These are phyloP conservation scores for Nasonovia ribisnigri DNA, from an alignment of 2,888 invertebrate species.

Conservation along the genomic window DNA sequence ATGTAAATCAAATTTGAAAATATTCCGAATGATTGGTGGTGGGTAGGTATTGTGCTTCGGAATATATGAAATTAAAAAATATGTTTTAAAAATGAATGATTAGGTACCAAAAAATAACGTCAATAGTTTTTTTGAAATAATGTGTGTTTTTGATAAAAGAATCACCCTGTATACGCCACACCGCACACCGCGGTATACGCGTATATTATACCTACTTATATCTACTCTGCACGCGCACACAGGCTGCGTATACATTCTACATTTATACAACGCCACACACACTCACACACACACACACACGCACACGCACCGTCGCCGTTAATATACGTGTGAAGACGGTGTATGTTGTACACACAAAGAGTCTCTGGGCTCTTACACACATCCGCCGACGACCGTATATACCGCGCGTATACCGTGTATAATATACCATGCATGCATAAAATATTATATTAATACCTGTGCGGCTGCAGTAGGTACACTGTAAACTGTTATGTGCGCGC, in stretches of 20 bases:
- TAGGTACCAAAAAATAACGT: background rate
- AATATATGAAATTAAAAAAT: background rate
- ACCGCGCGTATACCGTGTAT: constrained; percentile 2
- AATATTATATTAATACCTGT: background rate
- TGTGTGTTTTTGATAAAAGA: background rate
- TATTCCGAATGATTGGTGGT: background rate
- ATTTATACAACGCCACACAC: background rate
- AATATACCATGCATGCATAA: background rate
- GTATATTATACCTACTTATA: background rate
- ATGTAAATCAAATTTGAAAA: background rate
- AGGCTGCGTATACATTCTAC: background rate
- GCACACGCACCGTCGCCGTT: constrained; percentile 1
- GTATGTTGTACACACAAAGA: constrained; percentile 16
- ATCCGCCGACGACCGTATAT: constrained; percentile 6
- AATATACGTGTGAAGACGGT: constrained; percentile 58
- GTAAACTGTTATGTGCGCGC: background rate
- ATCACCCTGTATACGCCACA: background rate
- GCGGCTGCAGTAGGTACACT: background rate
- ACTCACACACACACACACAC: background rate
- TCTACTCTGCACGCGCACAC: background rate
- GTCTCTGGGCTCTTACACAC: background rate
- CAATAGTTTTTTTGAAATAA: background rate
- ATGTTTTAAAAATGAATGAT: background rate
- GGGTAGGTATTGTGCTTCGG: background rate
- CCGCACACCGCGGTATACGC: background rate